Base-by-base conservation (phyloP, 2,797 vertebrate genomes). In the Kryptolebias ocellatus region DNA sequence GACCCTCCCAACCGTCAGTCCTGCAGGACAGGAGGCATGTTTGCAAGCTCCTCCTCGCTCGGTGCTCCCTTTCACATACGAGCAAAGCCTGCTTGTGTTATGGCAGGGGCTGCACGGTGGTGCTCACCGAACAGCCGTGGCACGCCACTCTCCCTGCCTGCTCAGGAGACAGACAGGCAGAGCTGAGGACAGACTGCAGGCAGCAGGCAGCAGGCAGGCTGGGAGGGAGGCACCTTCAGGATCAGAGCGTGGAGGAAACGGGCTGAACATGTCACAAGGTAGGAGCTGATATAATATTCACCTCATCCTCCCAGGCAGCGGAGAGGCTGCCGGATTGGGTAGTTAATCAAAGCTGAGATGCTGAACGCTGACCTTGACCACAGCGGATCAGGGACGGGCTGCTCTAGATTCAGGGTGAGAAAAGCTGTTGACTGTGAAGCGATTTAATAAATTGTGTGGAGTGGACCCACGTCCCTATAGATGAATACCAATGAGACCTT, bases 51-150 rank as follows among this genome's bases (percentile, higher is more conserved):
- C 86, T 89, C 90, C 90, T 84, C 68, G 46, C 72, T 63, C 80
- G 55, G 42, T 53, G 60, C 81, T 87, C 77, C 76, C 78, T 58
- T 82, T 79, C 70, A 83, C 77, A 80, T 82, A 88, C 70, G 76
- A 76, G 70, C 74, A 74, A 68, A 80, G 57, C 79, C 80, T 79
- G 89, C 87, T 89, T 92, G 83, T 92, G 90, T 92, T 92, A 90
- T 92, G 89, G 87, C 89, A 89, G 84, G 59, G 85, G 84, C 85
- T 84, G 80, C 81, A 85, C 79, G 46, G 58, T 83, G 88, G 90
- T 81, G 89, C 90, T 84, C 78, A 72, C 82, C 84, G 85, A 84
- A 87, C 80, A 85, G 83, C 69, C 71, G 62, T 37, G 64, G 83
- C 87, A 83, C 87, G 89, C 90, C 81, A 78, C 80, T 74, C 69